These are phyloP conservation scores for Garra rufa DNA, from an alignment of 2,113 vertebrate species.

Conservation along the genomic window DNA sequence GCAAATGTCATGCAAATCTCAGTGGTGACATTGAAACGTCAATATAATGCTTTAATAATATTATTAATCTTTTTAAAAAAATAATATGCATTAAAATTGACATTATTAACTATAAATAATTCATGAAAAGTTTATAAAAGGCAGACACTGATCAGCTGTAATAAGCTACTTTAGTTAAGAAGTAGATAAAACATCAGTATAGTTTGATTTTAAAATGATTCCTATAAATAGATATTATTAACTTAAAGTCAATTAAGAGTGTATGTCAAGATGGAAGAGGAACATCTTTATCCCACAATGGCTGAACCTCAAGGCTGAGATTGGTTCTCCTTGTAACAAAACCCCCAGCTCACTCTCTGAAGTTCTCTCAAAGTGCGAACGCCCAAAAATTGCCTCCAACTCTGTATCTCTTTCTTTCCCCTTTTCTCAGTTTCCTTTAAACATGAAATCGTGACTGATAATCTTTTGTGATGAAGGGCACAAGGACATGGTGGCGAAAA, in stretches of 20 bases:
- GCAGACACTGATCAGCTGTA: no score
- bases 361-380: background rate
- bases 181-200: no score
- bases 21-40: background rate
- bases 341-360: background rate
- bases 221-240: no score
- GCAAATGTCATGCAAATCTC: background rate
- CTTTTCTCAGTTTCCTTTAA: conserved; percentile 19
- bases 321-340: background rate
- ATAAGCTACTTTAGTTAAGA: no score
- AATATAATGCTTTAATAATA: background rate
- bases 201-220: no score
- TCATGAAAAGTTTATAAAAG: no score
- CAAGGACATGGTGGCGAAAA: background rate
- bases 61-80: no score
- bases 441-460: conserved; percentile 3
- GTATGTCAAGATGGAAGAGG: background rate
- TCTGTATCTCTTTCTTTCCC: background rate
- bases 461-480: conserved; percentile 26
- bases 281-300: conserved; percentile 17
- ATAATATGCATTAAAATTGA: no score
- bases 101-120: no score
- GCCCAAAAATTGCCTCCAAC: background rate
- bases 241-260: background rate
- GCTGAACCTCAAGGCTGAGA: background rate